Conservation (phyloP, 2,888 invertebrate species). For the Branchellion lobata region DNA sequence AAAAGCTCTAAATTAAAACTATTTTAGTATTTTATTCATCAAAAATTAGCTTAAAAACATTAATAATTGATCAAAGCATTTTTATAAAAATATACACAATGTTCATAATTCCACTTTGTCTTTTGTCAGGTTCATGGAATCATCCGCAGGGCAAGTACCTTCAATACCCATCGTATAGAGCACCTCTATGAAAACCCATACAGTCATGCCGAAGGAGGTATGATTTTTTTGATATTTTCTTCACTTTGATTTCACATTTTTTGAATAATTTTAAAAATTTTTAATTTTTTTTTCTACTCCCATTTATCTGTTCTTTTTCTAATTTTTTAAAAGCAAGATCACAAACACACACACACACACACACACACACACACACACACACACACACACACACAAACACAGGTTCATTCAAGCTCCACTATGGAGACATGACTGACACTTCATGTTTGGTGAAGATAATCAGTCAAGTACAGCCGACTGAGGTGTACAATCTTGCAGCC, state of each 20-base stretch:
- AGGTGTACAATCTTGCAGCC: constrained; percentile 96
- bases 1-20: neutral
- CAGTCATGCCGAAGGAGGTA: constrained; percentile 72
- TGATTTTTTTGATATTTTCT: constrained; percentile 48
- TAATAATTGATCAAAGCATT: no score
- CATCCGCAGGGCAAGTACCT: constrained; percentile 87
- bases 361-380: neutral
- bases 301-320: no score
- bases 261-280: neutral
- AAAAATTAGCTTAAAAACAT: no score
- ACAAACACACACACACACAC: no score
- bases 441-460: constrained; percentile 88
- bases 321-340: no score
- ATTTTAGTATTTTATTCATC: neutral
- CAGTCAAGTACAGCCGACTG: constrained; percentile 76
- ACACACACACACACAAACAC: no score
- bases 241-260: neutral
- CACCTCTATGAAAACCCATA: constrained; percentile 89
- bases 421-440: constrained; percentile 97
- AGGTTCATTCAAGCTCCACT: constrained; percentile 75
- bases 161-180: constrained; percentile 92
- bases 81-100: no score
- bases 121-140: constrained; percentile 78
- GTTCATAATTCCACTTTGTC: no score
- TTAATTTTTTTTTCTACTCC: neutral